Evolutionary conservation across 2,888 invertebrate genomes (phyloP), one percentile per base, ranked within the genome.

Genomic region (Lordiphosa andalusiaca): DNA sequence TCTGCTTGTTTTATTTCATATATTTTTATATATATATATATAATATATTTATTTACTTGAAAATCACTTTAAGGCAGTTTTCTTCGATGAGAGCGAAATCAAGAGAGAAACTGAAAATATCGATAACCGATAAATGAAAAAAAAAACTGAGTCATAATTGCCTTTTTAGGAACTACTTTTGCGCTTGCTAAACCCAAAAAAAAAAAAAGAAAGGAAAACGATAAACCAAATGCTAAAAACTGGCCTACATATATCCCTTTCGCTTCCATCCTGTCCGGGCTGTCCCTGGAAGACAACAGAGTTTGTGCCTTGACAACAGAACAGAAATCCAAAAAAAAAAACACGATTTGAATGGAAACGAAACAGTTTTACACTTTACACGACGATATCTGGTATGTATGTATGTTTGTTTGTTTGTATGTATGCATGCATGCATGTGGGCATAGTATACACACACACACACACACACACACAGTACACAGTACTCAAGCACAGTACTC

Each of bases 61-160:
- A 78, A 78, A 76, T 78, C 83, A 78, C 82, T 72, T 72, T 85
- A 85, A 84, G 84, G 84, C 84, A 85, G 82, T 84, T 84, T 76
- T 58, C 61, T 66, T 70, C 50, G 49, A 56, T 56, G 39, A 56
- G 40, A 46, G 47, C 42, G 62, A 33, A 25, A 44, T 44, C 30
- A 25, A 44, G 25, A 33, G 42, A 12, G 16, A 35, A 50, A 49
- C n/a, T 16, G 7, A 41, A 41, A 23, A 1, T 2, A 16, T 16
- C 16, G 16, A 16, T 16, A 16, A 16, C 16, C 16, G 4, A n/a
- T n/a, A n/a, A n/a, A n/a, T n/a, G n/a, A n/a, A n/a, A n/a, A n/a
- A n/a, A 6, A 40, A 23, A 41, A 41, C 19, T 19, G 10, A 39
- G 19, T 21, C 6, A 25, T 13, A 5, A 42, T 33, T 33, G 16